These are phyloP conservation scores for Oscheius sp. DNA, from an alignment of 2,888 invertebrate genomes.

Conservation along the genomic window DNA sequence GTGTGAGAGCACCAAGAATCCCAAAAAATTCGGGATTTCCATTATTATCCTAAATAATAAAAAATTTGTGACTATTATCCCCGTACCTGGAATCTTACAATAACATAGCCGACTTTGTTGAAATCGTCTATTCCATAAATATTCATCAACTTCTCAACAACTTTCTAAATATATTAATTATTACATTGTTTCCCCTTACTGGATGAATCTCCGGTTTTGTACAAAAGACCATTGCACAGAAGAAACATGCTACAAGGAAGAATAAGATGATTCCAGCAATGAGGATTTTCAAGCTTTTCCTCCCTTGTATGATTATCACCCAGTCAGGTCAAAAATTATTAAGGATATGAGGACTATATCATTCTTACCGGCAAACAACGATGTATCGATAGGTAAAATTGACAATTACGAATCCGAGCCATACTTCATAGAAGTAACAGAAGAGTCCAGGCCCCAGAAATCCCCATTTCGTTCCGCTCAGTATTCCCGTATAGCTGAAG, in stretches of 20 bases:
- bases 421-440: constrained; percentile 7
- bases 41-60: background rate
- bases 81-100: background rate
- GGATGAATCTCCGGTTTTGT: background rate
- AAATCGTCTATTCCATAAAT: background rate
- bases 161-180: background rate
- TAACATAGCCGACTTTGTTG: background rate
- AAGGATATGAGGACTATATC: background rate
- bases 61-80: too few relatives aligned
- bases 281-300: background rate
- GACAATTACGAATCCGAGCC: background rate
- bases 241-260: background rate
- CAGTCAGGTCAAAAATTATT: background rate
- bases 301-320: background rate
- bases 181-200: background rate
- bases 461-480: background rate
- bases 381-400: constrained; percentile 9
- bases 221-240: constrained; percentile 1
- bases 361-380: background rate
- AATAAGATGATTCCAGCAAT: background rate
- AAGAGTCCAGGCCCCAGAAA: constrained; percentile 1
- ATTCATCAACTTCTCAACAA: background rate
- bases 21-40: background rate
- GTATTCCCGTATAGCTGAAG: constrained; percentile 8
- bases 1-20: background rate